Base-by-base conservation (phyloP, 1,140 invertebrate genomes). In the Elysia chlorotica region DNA sequence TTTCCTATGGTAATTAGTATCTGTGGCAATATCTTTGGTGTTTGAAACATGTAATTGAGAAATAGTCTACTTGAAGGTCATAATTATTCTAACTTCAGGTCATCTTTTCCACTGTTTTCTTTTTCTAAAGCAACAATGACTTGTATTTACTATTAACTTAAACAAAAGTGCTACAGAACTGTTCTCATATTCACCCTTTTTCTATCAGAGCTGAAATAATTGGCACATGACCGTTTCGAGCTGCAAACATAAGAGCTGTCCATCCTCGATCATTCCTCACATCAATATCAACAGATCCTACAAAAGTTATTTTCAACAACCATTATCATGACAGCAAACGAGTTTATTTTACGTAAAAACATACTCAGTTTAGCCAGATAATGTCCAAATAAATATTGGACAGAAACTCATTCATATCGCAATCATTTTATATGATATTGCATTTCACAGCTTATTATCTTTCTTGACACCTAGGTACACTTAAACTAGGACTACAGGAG, bases 211-310 rank as follows among this genome's bases (percentile, higher is more conserved):
- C 69, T 57, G 79, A 74, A 25, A 85, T 79, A 38, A 83, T 71
- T 38, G 75, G 30, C 1, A 61, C 37, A 33, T 86, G 83, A 41
- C 84, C 84, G 78, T 85, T 84, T 63, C 83, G 79, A 6, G 84
- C 81, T 25, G 85, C 84, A 78, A 86, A 81, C 85, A 87, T 87
- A 19, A 87, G 73, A 0, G 83, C 83, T 65, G 85, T 87, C 85
- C 84, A 87, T 1, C 84, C 85, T 74, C 78, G 73, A 0, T 83
- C 81, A 79, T 85, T 85, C 69, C 79, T 81, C 17, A 75, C 70
- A 74, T 85, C 78, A 10, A 82, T 59, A 36, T 80, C 72, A 0
- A 80, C 77, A 38, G 74, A 70, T 54, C 75, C 82, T 83, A 68
- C 4, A 75, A 75, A 69, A 59, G 35, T 63, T 14, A 25, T 25